Conservation (phyloP, 2,888 invertebrate genomes). For the Gibbula magus region DNA sequence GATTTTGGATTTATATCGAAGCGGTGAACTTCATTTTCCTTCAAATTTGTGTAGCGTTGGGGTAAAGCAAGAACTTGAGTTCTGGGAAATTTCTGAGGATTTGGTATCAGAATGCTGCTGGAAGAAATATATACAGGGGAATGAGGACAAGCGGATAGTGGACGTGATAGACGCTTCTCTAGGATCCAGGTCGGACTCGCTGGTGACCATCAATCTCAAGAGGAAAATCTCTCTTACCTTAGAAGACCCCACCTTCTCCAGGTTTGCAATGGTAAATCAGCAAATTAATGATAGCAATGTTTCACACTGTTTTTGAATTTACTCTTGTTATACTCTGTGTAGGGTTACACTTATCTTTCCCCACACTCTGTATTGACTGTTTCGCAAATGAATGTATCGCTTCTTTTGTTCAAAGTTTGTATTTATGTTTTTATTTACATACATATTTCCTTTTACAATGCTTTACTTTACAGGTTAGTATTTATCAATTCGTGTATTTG, state of each 20-base stretch:
- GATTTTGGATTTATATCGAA: slow-evolving; percentile 54
- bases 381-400: too few species aligned
- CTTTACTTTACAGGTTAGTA: too few species aligned
- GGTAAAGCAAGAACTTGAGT: slow-evolving; percentile 54
- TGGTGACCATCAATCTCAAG: neutral
- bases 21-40: slow-evolving; percentile 55
- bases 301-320: too few species aligned
- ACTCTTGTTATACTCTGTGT: too few species aligned
- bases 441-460: too few species aligned
- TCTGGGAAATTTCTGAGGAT: slow-evolving; percentile 56
- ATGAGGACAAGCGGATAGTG: slow-evolving; percentile 24
- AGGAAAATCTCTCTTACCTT: slow-evolving; percentile 26
- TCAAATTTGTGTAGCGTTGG: slow-evolving; percentile 58
- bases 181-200: neutral
- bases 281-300: too few species aligned
- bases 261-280: slow-evolving; percentile 25
- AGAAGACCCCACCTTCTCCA: slow-evolving; percentile 28
- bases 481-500: too few species aligned
- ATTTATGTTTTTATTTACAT: too few species aligned
- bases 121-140: neutral
- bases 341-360: too few species aligned
- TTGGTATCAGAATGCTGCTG: slow-evolving; percentile 58
- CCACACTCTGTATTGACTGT: too few species aligned
- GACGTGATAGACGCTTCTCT: slow-evolving; percentile 31
- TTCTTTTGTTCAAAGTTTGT: too few species aligned